phyloP scores from a whole-genome alignment of 1,140 invertebrate species.

The Acromyrmex heyeri region DNA sequence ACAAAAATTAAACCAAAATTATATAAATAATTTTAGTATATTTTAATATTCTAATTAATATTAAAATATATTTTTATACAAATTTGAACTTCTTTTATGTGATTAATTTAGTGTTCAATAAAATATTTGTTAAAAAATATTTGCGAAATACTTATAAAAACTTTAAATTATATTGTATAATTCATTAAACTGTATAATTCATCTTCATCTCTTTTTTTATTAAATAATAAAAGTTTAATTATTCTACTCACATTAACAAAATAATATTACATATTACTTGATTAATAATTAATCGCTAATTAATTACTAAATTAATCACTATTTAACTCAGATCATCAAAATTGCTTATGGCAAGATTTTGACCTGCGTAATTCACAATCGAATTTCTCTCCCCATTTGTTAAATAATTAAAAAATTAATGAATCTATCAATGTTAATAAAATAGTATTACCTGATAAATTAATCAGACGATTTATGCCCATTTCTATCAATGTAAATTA shows the following conservation, averaged over 20 bases:
- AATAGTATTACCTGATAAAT: neutral
- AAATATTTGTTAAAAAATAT: neutral
- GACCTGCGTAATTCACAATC: neutral
- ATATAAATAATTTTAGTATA: neutral
- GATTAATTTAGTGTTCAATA: neutral
- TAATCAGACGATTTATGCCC: neutral
- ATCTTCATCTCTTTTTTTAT: neutral
- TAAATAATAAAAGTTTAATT: neutral
- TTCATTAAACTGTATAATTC: neutral
- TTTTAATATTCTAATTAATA: neutral
- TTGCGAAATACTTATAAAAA: neutral
- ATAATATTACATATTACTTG: neutral
- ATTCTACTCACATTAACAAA: neutral
- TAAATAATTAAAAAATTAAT: neutral
- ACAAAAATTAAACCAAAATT: neutral
- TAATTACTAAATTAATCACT: neutral
- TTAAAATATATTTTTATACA: neutral
- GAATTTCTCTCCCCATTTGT: neutral
- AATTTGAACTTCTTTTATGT: neutral
- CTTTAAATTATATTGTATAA: neutral
- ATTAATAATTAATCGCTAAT: neutral
- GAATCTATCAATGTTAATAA: neutral
- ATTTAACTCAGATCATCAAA: neutral
- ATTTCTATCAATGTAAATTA: too few species aligned
- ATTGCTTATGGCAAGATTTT: neutral